Percentiles rank a stretch among this genome's conserved stretches.
These are phyloP conservation scores for Diplodus sargus DNA, from an alignment of 2,797 vertebrate species.

Conservation along the genomic window DNA sequence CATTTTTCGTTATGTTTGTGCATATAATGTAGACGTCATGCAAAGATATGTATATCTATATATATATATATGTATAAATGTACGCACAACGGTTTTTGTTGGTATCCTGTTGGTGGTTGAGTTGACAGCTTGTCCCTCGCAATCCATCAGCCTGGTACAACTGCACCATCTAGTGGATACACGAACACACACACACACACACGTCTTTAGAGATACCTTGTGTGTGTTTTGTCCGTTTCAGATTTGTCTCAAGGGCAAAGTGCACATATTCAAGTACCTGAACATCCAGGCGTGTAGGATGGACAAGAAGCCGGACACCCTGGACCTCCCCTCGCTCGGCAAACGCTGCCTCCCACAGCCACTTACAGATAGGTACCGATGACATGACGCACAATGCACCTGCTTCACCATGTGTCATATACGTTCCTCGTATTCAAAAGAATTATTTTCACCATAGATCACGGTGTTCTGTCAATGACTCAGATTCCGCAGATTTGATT, in stretches of 20 bases:
- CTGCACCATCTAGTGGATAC: slow-evolving; percentile 62
- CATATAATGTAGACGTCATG: not conserved
- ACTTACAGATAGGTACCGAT: slow-evolving; percentile 93
- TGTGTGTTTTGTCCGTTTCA: slow-evolving; percentile 78
- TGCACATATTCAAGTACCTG: slow-evolving; percentile 99
- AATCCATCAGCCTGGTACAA: slow-evolving; percentile 8
- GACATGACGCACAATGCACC: not conserved
- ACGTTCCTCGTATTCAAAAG: not conserved
- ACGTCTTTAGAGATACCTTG: not conserved
- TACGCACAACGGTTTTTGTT: not conserved
- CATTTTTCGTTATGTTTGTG: not conserved
- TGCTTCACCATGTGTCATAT: too few relatives aligned
- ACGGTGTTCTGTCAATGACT: not conserved
- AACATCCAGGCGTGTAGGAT: slow-evolving; percentile 95
- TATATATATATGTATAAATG: too few relatives aligned
- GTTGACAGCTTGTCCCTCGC: too few relatives aligned
- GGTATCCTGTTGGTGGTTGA: not conserved
- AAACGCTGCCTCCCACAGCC: slow-evolving; percentile 94
- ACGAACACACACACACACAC: not conserved
- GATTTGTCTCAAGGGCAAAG: slow-evolving; percentile 98
- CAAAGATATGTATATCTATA: not conserved
- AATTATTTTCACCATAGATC: not conserved
- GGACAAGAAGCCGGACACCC: slow-evolving; percentile 97
- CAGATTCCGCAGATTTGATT: too few relatives aligned
- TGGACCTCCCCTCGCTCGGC: slow-evolving; percentile 93